Conservation (phyloP, 2,113 vertebrate species). For the Calonectris borealis region DNA sequence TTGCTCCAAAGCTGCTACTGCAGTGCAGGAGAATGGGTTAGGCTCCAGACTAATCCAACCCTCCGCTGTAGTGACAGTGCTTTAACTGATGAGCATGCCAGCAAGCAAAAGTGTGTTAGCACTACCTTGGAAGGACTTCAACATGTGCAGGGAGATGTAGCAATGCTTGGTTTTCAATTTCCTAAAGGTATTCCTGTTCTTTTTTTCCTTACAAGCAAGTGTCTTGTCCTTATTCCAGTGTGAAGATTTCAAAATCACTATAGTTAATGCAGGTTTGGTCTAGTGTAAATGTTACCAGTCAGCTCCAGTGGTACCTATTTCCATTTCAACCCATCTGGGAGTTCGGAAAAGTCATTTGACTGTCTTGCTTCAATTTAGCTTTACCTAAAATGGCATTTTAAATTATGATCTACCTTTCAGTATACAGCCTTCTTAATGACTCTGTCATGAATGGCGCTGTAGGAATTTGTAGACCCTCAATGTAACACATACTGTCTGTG, state of each 20-base stretch:
- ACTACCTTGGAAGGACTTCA: not conserved
- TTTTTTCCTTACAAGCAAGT: not conserved
- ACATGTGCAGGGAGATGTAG: not conserved
- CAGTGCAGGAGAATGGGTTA: no score
- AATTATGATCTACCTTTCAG: not conserved
- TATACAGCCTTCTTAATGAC: not conserved
- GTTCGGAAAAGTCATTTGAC: not conserved
- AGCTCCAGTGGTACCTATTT: not conserved
- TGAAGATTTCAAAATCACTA: not conserved
- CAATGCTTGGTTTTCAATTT: not conserved
- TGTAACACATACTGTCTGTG: not conserved
- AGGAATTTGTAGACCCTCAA: not conserved
- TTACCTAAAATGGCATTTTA: not conserved
- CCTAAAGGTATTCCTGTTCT: not conserved
- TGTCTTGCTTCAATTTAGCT: not conserved
- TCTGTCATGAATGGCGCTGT: not conserved
- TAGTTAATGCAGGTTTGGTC: not conserved
- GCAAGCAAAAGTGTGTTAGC: not conserved
- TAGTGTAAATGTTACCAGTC: not conserved
- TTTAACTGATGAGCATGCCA: no score
- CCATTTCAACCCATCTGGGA: not conserved
- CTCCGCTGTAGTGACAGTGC: not conserved
- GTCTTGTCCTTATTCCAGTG: not conserved
- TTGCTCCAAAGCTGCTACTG: not conserved
- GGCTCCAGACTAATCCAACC: not conserved